Evolutionary conservation across 2,113 vertebrate genomes (phyloP), one percentile per base, ranked within the genome.

Genomic region (Tautogolabrus adspersus): DNA sequence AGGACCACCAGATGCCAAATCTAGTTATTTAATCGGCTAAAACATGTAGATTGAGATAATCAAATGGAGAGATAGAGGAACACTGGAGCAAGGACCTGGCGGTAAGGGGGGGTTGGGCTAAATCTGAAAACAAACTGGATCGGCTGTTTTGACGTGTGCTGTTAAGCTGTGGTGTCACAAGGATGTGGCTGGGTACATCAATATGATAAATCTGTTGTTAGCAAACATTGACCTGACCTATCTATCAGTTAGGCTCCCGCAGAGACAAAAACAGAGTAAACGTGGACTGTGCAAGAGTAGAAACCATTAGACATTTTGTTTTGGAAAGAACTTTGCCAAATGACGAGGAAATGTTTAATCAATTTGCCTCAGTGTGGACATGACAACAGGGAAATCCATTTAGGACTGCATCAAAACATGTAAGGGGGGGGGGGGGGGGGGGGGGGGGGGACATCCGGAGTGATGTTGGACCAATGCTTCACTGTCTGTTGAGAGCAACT

Each of bases 401-500:
- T 13, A 57, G 22, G 5, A 16, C 46, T 12, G 73, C 71, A 63
- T 19, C 7, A 6, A 72, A 77, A 72, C 49, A 58, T 15, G 59
- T 3, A 5, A 22, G 19, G 15, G 1, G 21, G 55, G 71, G 54
- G 12, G 66, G 12, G 13, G 1, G 21, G 55, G 71, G 60, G 12
- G 15, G 1, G 19, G 55, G 72, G 52, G 10, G 66, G 12, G 15
- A 57, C 5, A 12, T 21, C 51, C 40, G 13, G 18, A 3, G 16
- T 19, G 64, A 71, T 77, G 66, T 7, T 51, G 58, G 21, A 26
- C 22, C 37, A 0, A 38, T 34, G 65, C 38, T 55, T 38, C 7
- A 21, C 62, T 38, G 66, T 74, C 49, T 52, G 49, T 12, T 15
- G 9, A 81, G 71, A 83, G 84, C 42, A 71, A 60, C 73, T 1